Evolutionary conservation across 2,888 invertebrate species (phyloP), one percentile per base, ranked within the genome.

Genomic region (Lampropteryx suffumata): DNA sequence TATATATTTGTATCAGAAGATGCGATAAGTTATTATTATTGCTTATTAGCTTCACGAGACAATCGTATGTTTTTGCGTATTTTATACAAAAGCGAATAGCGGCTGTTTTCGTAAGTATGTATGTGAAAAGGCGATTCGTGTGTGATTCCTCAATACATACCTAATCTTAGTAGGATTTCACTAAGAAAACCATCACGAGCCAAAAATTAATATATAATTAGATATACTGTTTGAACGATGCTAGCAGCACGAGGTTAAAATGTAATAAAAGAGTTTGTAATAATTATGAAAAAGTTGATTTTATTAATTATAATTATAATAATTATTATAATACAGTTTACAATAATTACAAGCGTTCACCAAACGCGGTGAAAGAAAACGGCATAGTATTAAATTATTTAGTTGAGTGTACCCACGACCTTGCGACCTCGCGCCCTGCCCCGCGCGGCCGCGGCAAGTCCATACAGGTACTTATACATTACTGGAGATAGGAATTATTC

Each of bases 281-380:
- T 90, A 89, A 90, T 89, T 89, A 90, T 90, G 89, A 90, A 90
- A 90, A 89, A 90, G 89, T 90, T 89, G 89, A 90, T 90, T 90
- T 90, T 89, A 89, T 87, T 85, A 73, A 84, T 84, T 86, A 85
- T 86, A 84, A 86, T 86, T 85, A 87, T 87, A 85, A 88, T 89
- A 88, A 89, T 89, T 89, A 89, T 88, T 90, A 89, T 90, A 88
- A 89, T 90, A 90, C 89, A 90, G 89, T 90, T 90, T 90, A 90
- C 89, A 90, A 90, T 90, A 90, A 90, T 90, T 89, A 90, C 89
- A 90, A 90, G 89, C 89, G 86, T 84, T 89, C 89, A 90, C 89
- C 89, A 84, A 89, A 90, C 85, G 83, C 80, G 88, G 89, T 86
- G 89, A 90, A 90, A 89, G 84, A 89, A 90, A 90, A 89, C 84